Base-by-base conservation (phyloP, 1,140 invertebrate species). In the Maniola jurtina region DNA sequence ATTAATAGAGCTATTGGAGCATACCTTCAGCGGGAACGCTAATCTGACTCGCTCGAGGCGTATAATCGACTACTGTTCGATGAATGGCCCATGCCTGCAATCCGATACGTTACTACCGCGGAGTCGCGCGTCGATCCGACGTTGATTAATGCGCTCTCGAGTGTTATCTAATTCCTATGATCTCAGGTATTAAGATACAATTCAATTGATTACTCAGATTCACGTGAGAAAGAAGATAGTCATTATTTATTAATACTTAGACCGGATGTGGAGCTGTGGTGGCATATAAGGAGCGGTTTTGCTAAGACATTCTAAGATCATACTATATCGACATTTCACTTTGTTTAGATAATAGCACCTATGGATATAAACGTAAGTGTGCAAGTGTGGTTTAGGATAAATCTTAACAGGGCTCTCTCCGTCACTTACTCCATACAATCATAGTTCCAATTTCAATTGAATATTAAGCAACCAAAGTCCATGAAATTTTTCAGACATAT, bases 121-220 rank as follows among this genome's bases (percentile, higher is more conserved):
- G 48, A 0, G 45, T 48, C 14, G 48, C 15, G 15, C 48, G 48
- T 52, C 48, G 16, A 52, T 52, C 48, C 35, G 64, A 65, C 64
- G 57, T 65, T 60, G 64, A 65, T 65, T 65, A 59, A 65, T 65
- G 64, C 16, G 45, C 7, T 52, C 48, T 52, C 14, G 48, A 47
- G 56, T 65, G 59, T 65, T 57, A 50, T 60, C 56, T 52, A 52
- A 65, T 65, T 59, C 64, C 64, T 45, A 65, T 60, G 58, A 65
- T 65, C 56, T 59, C 56, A 59, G 13, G 57, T 59, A 52, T 65
- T 65, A 65, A 65, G 47, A 65, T 42, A 65, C 56, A 52, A 33
- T 60, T 60, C 50, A 54, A 60, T 52, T 34, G 47, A 40, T 52
- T 52, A 52, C 16, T 11, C 14, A 15, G 14, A 16, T 52, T 25